Percentiles rank a stretch among this genome's conserved stretches.
Evolutionary conservation across 1,140 invertebrate genomes (phyloP).

Genomic region (Eriocheir sinensis): DNA sequence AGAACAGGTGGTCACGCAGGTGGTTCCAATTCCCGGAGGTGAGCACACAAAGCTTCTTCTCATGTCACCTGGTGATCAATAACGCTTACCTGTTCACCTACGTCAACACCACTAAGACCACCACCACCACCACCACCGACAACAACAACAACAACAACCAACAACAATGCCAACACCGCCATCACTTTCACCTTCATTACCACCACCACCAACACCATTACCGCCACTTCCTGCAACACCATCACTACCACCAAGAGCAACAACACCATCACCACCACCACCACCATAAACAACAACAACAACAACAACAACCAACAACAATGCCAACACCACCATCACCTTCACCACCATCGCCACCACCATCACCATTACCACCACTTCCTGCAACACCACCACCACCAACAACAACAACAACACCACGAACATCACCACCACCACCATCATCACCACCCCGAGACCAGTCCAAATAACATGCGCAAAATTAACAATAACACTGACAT

Average conservation of each 20-base stretch:
- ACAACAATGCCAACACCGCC: no score
- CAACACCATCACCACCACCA: no score
- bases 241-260: neutral
- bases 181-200: no score
- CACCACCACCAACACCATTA: neutral
- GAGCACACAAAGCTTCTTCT: neutral
- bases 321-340: neutral
- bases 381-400: no score
- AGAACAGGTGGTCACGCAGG: no score
- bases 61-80: constrained; percentile 24
- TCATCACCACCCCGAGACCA: neutral
- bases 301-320: no score
- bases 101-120: neutral
- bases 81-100: neutral
- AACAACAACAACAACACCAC: neutral
- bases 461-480: neutral
- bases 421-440: neutral
- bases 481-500: neutral
- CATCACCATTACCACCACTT: constrained; percentile 1
- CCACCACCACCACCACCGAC: no score
- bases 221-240: neutral
- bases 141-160: no score
- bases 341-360: neutral
- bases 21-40: neutral
- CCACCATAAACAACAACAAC: no score